Evolutionary conservation across 1,140 invertebrate species (phyloP).

Genomic region (Drosophila quadrilineata): DNA sequence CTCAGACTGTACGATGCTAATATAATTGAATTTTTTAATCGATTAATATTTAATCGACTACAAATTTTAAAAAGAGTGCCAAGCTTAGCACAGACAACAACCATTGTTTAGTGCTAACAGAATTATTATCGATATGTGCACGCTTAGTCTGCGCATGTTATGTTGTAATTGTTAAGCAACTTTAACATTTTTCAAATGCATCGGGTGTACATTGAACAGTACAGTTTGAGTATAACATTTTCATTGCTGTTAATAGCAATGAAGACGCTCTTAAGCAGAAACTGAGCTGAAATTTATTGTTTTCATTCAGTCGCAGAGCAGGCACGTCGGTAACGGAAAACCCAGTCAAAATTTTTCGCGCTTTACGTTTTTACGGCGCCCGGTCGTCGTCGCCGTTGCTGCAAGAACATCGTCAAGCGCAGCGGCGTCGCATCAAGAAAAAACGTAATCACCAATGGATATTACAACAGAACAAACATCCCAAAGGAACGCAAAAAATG

Average conservation of each 20-base stretch:
- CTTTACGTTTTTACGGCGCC: constrained; percentile 34
- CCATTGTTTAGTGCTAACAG: too few species aligned
- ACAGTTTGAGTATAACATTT: constrained; percentile 16
- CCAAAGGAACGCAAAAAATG: neutral
- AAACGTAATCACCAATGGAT: constrained; percentile 39
- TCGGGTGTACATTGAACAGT: neutral
- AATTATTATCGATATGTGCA: too few species aligned
- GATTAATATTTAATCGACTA: too few species aligned
- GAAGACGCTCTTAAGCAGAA: constrained; percentile 2
- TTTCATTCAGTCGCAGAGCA: constrained; percentile 36
- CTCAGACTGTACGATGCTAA: too few species aligned
- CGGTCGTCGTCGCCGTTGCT: constrained; percentile 43
- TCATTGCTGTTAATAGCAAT: neutral
- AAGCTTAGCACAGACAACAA: constrained; percentile 20
- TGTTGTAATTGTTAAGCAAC: neutral
- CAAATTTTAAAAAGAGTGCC: too few species aligned
- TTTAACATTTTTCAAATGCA: neutral
- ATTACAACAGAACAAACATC: constrained; percentile 7
- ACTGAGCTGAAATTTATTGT: constrained; percentile 23
- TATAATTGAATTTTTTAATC: too few species aligned
- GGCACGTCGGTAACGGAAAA: constrained; percentile 62
- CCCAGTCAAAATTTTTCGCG: constrained; percentile 41
- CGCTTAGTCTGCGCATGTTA: constrained; percentile 14
- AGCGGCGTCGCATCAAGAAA: constrained; percentile 37
- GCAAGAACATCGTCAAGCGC: constrained; percentile 23